Conservation (phyloP, 2,888 invertebrate species). For the Drosophila demipolita region DNA sequence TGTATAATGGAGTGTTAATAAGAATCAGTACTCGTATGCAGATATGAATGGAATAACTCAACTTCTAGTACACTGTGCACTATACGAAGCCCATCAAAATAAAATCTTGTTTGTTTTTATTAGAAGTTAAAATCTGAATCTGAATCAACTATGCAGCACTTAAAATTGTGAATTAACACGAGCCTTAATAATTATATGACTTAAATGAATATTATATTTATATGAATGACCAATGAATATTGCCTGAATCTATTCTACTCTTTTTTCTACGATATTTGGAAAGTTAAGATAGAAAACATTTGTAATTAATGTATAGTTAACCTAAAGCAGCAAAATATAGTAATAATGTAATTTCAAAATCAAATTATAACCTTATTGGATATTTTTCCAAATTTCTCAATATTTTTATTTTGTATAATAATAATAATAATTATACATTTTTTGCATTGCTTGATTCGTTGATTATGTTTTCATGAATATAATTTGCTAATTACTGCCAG, state of each 20-base stretch:
- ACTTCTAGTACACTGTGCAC: background rate
- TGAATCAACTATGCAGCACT: background rate
- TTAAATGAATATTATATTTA: background rate
- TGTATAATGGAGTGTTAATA: too few relatives aligned
- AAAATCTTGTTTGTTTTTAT: background rate
- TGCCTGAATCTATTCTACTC: background rate
- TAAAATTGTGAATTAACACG: background rate
- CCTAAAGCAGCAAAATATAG: background rate
- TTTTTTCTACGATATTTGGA: background rate
- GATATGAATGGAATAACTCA: background rate
- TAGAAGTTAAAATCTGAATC: background rate
- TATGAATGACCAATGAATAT: background rate
- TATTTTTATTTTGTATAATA: constrained; percentile 16
- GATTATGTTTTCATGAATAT: constrained; percentile 4
- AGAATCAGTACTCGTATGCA: too few relatives aligned
- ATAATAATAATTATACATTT: constrained; percentile 25
- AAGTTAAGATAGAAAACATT: background rate
- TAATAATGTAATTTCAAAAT: background rate
- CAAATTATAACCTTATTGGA: background rate
- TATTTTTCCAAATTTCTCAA: background rate
- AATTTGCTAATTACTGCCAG: constrained; percentile 65
- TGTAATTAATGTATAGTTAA: background rate
- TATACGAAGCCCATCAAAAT: background rate
- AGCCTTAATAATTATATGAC: background rate
- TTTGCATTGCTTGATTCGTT: constrained; percentile 19